phyloP scores from a whole-genome alignment of 2,113 vertebrate genomes.

The Coptodon bakossiorum region DNA sequence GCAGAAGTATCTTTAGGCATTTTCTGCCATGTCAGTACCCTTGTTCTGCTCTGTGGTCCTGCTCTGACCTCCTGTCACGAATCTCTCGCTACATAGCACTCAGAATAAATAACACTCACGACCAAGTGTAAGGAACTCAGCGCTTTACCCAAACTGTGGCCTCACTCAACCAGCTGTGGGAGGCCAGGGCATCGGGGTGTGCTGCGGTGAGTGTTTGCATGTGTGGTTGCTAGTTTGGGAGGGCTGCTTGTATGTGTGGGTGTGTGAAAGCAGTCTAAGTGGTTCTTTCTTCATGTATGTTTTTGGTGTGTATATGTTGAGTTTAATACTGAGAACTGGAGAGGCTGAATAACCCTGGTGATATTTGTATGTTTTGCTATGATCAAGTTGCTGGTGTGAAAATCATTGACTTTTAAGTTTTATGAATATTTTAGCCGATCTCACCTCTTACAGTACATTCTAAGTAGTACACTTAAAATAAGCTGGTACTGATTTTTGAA shows the following conservation, averaged over 20 bases:
- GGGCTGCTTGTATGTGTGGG: conserved; percentile 26
- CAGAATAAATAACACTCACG: conserved; percentile 58
- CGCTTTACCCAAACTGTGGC: conserved; percentile 53
- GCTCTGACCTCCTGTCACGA: conserved; percentile 43
- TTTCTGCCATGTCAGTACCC: not conserved
- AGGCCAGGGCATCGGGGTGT: conserved; percentile 38
- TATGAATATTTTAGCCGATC: not conserved
- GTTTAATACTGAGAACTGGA: not conserved
- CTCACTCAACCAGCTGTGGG: conserved; percentile 45
- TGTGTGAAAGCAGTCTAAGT: conserved; percentile 32
- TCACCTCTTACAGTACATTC: too few species aligned
- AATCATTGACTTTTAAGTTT: not conserved
- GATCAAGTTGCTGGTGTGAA: not conserved
- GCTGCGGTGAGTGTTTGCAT: conserved; percentile 48
- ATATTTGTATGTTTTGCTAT: conserved; percentile 28
- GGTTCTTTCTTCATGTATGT: conserved; percentile 11
- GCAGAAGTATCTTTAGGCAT: not conserved
- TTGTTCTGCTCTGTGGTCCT: conserved; percentile 12
- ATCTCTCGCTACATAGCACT: conserved; percentile 39
- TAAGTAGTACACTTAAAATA: not conserved
- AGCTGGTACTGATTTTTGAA: not conserved
- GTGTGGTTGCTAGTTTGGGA: conserved; percentile 31
- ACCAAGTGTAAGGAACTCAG: conserved; percentile 55
- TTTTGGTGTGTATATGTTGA: conserved; percentile 3
- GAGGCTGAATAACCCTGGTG: conserved; percentile 1